Base-by-base conservation (phyloP, 2,113 vertebrate genomes). In the Brachyistius frenatus region DNA sequence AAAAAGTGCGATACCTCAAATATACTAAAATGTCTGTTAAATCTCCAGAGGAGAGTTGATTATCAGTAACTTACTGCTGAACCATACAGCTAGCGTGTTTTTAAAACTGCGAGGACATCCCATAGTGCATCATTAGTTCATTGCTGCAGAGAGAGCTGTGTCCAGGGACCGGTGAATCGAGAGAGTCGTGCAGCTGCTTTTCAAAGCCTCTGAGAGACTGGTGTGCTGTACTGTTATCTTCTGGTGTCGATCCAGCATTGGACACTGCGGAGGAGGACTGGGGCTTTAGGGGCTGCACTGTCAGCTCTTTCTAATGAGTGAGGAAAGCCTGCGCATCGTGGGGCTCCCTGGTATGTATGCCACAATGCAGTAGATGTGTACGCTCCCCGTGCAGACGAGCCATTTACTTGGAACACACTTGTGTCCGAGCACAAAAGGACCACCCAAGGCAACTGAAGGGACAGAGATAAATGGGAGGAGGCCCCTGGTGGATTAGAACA, bases 221-320 rank as follows among this genome's bases (percentile, higher is more conserved):
- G 66, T 83, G 84, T 74, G 60, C 81, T 73, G 71, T 78, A 73
- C 84, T 81, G 57, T 82, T 83, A 73, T 86, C 78, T 78, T 68
- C 81, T 88, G 84, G 78, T 87, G 86, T 89, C 73, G 86, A 91
- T 91, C 86, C 87, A 88, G 75, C 60, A 61, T 23, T 69, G 86
- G 85, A 82, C 86, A 89, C 83, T 90, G 91, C 88, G 61, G 86
- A 88, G 89, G 86, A 88, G 75, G 78, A 85, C 76, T 73, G 79
- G 78, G 86, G 77, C 78, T 85, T 82, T 61, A 50, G 66, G 23
- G 50, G 78, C 77, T 87, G 91, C 87, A 85, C 62, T 36, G 86
- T 93, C 92, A 93, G 92, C 92, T 87, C 73, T 92, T 93, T 92
- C 44, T 89, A 90, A 93, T 91, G 87, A 93, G 84, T 57, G 2